phyloP scores from a whole-genome alignment of 2,888 invertebrate species.

The Exocentrus adspersus region DNA sequence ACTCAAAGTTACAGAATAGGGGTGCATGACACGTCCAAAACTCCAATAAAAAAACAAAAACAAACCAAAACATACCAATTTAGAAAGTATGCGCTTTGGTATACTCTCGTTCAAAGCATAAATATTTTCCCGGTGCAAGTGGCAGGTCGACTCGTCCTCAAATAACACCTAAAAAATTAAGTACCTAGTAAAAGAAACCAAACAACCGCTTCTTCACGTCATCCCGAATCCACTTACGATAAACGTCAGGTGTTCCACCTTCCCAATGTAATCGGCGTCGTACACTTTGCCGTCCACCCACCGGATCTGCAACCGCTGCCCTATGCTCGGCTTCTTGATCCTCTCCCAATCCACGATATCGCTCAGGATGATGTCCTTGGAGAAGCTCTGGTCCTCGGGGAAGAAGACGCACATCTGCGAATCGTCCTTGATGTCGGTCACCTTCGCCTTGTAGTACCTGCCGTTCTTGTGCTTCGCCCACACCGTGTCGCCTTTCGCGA shows the following conservation, averaged over 20 bases:
- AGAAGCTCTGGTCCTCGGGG: conserved; percentile 69
- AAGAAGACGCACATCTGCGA: conserved; percentile 71
- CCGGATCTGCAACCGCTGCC: conserved; percentile 65
- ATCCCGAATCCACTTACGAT: conserved; percentile 59
- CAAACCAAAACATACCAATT: conserved; percentile 61
- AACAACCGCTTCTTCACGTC: background rate
- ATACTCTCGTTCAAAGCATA: conserved; percentile 67
- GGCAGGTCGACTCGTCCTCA: conserved; percentile 64
- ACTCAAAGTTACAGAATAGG: too few relatives aligned
- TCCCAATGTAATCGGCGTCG: conserved; percentile 64
- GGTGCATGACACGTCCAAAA: too few relatives aligned
- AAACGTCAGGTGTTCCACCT: conserved; percentile 60
- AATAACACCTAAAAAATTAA: conserved; percentile 61
- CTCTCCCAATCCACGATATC: conserved; percentile 64
- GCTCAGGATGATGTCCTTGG: conserved; percentile 68
- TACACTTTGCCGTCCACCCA: conserved; percentile 68
- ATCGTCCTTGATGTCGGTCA: conserved; percentile 64
- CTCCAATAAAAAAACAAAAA: too few relatives aligned
- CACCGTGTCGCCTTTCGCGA: conserved; percentile 61
- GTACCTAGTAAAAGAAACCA: background rate
- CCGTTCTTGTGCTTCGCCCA: conserved; percentile 72
- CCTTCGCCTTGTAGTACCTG: conserved; percentile 68
- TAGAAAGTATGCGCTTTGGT: conserved; percentile 67
- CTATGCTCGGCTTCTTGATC: conserved; percentile 58
- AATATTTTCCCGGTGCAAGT: conserved; percentile 66